These are phyloP conservation scores for Picus viridis DNA, from an alignment of 2,797 vertebrate genomes.

Conservation along the genomic window DNA sequence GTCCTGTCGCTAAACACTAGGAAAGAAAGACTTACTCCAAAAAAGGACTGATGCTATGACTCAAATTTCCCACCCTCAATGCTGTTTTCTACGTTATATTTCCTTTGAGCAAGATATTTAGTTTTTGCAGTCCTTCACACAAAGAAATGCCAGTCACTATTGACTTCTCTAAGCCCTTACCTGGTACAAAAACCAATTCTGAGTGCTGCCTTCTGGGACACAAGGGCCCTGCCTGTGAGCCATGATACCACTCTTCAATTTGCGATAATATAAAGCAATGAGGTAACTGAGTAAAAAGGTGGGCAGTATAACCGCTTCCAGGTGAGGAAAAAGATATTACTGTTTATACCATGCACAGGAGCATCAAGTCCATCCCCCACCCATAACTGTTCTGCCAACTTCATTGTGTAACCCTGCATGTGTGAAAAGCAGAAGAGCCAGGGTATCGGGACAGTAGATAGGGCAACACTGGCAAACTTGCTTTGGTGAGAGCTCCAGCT, in stretches of 20 bases:
- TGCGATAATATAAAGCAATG: fast-evolving
- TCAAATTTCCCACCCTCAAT: background rate
- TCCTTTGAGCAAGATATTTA: background rate
- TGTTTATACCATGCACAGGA: background rate
- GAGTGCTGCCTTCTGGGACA: background rate
- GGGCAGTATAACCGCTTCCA: background rate
- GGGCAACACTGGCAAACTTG: background rate
- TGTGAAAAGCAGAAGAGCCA: background rate
- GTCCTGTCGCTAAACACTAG: no score
- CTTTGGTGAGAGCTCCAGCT: background rate
- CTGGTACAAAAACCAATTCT: background rate
- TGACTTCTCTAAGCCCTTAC: background rate
- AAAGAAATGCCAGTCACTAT: background rate
- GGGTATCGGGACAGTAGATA: background rate
- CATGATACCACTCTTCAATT: background rate
- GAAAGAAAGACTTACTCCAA: no score
- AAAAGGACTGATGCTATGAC: background rate
- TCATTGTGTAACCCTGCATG: no score
- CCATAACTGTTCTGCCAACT: background rate
- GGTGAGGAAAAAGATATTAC: background rate
- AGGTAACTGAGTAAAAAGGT: background rate
- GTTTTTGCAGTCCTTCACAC: background rate
- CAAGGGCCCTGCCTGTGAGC: fast-evolving
- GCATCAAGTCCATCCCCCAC: background rate
- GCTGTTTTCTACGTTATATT: background rate